Evolutionary conservation across 2,888 invertebrate species (phyloP), one percentile per base, ranked within the genome.

Genomic region (Dorcus hopei): DNA sequence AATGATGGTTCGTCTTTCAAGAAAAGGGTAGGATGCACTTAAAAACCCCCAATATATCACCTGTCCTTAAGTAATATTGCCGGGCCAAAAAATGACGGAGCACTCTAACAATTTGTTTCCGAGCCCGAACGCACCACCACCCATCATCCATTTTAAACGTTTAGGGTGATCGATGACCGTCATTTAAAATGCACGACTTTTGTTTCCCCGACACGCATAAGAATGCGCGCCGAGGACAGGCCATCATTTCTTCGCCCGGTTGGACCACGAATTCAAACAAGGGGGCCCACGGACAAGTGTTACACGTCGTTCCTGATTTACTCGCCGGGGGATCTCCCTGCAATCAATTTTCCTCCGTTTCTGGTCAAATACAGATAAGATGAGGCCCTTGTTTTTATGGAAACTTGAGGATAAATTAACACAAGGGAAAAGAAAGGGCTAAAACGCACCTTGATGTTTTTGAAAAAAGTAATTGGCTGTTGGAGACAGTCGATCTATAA

Each of bases 361-460:
- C 69, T 70, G 69, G 67, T 66, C 68, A 70, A 70, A 70, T 67
- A 68, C 61, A 68, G 70, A 70, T 70, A 70, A 66, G 61, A 54
- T 47, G 52, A 45, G 43, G 58, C 50, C 49, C 53, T 58, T 53
- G 53, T 58, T 52, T 58, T 58, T 58, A 38, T 41, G 54, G 41
- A 49, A 54, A 54, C 42, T 48, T 41, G 54, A 54, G 38, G 54
- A 42, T 49, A 54, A 33, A 33, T 33, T 33, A 33, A 33, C 26
- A 33, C 1, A 33, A 33, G 26, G 3, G 3, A 33, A 33, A 33
- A 26, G 3, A 26, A 19, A 19, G 19, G 19, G 19, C 2, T 19
- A 19, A 19, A 2, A 19, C 1, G 14, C 14, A 14, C 14, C 14
- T 14, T 14, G 14, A 14, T 14, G 1, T 14, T 14, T 14, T 14